Evolutionary conservation across 2,888 invertebrate genomes (phyloP).

Genomic region (Muscina levida): DNA sequence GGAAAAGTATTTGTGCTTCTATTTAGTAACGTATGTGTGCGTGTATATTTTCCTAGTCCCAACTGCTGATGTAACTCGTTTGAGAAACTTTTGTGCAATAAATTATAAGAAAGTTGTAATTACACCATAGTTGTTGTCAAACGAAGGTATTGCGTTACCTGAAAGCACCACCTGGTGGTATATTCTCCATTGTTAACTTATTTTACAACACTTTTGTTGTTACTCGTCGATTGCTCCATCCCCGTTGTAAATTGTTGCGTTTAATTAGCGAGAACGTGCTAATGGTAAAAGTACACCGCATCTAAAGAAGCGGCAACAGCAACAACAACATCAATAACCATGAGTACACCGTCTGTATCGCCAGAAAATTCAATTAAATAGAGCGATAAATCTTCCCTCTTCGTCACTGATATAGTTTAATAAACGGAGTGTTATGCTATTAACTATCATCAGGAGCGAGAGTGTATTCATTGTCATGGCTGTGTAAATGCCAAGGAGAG

Average conservation of each 20-base stretch:
- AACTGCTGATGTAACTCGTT: too few species aligned
- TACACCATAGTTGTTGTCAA: too few species aligned
- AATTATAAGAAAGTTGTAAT: too few species aligned
- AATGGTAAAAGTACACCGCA: slow-evolving; percentile 28
- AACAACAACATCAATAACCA: background rate
- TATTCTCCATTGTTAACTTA: slow-evolving; percentile 6
- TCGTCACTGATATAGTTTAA: slow-evolving; percentile 34
- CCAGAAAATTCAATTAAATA: slow-evolving; percentile 45
- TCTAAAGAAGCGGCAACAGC: background rate
- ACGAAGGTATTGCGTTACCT: too few species aligned
- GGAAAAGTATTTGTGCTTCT: too few species aligned
- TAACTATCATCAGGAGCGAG: too few species aligned
- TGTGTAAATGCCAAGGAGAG: too few species aligned
- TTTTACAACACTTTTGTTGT: background rate
- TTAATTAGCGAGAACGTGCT: slow-evolving; percentile 52
- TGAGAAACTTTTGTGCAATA: too few species aligned
- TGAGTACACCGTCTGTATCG: background rate
- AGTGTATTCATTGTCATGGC: too few species aligned
- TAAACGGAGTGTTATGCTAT: too few species aligned
- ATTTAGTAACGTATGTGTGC: too few species aligned
- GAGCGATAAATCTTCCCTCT: slow-evolving; percentile 43
- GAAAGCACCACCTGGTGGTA: background rate
- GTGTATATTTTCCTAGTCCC: too few species aligned
- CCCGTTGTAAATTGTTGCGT: slow-evolving; percentile 21
- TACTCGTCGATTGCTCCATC: background rate